A percentile compares a stretch with the other conserved stretches of the same genome.
Evolutionary conservation across 2,113 vertebrate species (phyloP).

Genomic region (Myiozetetes cayanensis): DNA sequence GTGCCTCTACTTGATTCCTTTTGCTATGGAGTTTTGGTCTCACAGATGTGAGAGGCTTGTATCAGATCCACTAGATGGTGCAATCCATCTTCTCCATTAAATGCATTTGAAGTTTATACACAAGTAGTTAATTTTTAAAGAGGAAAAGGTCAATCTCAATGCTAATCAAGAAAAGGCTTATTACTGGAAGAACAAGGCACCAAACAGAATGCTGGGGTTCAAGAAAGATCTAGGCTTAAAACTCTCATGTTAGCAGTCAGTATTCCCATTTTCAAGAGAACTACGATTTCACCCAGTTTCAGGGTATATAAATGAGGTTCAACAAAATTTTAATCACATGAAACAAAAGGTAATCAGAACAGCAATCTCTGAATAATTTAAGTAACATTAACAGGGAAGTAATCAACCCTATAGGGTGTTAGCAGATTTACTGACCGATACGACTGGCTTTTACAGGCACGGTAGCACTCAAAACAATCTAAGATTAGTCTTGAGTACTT

Average conservation of each 20-base stretch:
- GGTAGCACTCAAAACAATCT: not conserved
- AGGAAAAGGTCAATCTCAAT: not conserved
- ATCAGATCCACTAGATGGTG: slow-evolving; percentile 74
- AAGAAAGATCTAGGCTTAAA: not conserved
- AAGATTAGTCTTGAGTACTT: not conserved
- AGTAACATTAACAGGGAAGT: not conserved
- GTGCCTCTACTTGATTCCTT: not conserved
- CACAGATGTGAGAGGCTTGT: not conserved
- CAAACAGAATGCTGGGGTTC: not conserved
- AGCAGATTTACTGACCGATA: not conserved
- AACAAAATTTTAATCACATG: not conserved
- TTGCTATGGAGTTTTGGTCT: not conserved
- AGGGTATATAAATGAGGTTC: not conserved
- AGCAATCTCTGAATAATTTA: not conserved
- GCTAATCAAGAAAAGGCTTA: not conserved
- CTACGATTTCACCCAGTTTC: not conserved
- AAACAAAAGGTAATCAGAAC: not conserved
- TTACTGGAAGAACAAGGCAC: not conserved
- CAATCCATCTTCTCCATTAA: slow-evolving; percentile 67
- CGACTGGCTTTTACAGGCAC: not conserved
- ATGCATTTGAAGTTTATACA: not conserved
- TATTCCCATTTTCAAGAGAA: not conserved
- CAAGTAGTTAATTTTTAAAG: not conserved
- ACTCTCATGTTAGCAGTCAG: not conserved
- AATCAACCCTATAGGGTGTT: not conserved